Conservation (phyloP, 2,113 vertebrate genomes). For the Notechis scutatus region DNA sequence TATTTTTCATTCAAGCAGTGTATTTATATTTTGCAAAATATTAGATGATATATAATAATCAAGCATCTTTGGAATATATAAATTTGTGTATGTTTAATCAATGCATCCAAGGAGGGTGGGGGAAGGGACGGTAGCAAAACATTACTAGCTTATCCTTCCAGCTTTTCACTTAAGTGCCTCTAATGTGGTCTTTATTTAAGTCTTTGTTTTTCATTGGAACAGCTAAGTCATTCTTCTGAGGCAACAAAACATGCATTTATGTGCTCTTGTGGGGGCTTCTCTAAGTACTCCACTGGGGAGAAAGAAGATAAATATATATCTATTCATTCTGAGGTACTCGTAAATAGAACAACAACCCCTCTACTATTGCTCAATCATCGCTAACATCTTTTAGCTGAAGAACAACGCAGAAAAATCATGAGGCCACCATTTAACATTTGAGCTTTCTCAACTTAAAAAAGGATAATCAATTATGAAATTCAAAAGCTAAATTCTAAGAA, state of each 20-base stretch:
- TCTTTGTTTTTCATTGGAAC: conserved; percentile 52
- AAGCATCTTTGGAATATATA: background rate
- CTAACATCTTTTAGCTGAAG: conserved; percentile 49
- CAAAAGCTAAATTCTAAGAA: background rate
- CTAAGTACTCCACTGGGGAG: conserved; percentile 32
- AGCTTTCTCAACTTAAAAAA: background rate
- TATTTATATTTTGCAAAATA: background rate
- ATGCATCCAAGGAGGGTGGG: background rate
- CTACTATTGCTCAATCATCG: conserved; percentile 54
- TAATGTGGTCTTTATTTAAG: conserved; percentile 36
- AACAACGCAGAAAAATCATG: conserved; percentile 29
- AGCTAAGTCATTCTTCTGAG: conserved; percentile 49
- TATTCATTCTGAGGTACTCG: conserved; percentile 42
- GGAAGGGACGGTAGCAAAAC: background rate
- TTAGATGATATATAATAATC: background rate
- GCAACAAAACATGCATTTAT: conserved; percentile 52
- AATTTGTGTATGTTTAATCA: background rate
- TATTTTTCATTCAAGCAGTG: background rate
- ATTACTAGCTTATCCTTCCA: background rate
- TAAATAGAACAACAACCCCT: conserved; percentile 59
- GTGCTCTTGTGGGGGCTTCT: conserved; percentile 30
- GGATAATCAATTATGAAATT: background rate
- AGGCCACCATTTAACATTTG: background rate
- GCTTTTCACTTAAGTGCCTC: background rate
- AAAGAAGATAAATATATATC: conserved; percentile 38